phyloP scores from a whole-genome alignment of 2,888 invertebrate species.

The Pollenia labialis region DNA sequence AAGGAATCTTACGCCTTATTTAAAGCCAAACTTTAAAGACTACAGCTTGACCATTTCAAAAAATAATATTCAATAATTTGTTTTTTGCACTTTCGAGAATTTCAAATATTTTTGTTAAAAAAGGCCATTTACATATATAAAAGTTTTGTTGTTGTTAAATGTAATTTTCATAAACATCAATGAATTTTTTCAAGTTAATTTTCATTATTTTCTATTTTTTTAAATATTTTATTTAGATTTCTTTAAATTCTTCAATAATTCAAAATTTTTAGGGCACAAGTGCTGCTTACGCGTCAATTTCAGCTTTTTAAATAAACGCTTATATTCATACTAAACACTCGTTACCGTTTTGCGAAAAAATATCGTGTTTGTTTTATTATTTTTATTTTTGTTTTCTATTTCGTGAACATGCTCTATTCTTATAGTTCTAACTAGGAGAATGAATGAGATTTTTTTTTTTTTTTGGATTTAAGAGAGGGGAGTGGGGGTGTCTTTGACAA shows the following conservation, averaged over 20 bases:
- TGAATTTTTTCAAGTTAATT: slow-evolving; percentile 13
- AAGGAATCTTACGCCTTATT: slow-evolving; percentile 43
- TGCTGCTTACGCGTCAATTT: slow-evolving; percentile 75
- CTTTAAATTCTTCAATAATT: slow-evolving; percentile 15
- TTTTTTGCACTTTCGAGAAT: slow-evolving; percentile 7
- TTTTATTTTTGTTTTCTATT: slow-evolving; percentile 2
- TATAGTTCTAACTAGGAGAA: slow-evolving; percentile 44
- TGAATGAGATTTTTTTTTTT: background rate
- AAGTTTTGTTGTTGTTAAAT: slow-evolving; percentile 32
- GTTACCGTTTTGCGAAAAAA: slow-evolving; percentile 68
- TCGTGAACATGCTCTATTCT: slow-evolving; percentile 57
- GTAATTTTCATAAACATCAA: slow-evolving; percentile 1
- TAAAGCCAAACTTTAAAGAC: slow-evolving; percentile 38
- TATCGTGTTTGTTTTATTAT: slow-evolving; percentile 21
- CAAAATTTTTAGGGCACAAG: slow-evolving; percentile 57
- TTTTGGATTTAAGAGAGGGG: slow-evolving; percentile 19
- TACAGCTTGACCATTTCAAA: slow-evolving; percentile 51
- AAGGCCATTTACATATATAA: slow-evolving; percentile 34
- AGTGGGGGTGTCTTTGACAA: slow-evolving; percentile 44
- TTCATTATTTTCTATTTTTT: slow-evolving; percentile 26
- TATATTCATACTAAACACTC: slow-evolving; percentile 69
- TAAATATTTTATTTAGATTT: slow-evolving; percentile 32
- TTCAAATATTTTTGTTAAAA: slow-evolving; percentile 9
- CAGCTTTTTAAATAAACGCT: slow-evolving; percentile 76
- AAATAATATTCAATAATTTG: slow-evolving; percentile 12